Evolutionary conservation across 2,888 invertebrate species (phyloP), one percentile per base, ranked within the genome.

Genomic region (Mythimna loreyi): DNA sequence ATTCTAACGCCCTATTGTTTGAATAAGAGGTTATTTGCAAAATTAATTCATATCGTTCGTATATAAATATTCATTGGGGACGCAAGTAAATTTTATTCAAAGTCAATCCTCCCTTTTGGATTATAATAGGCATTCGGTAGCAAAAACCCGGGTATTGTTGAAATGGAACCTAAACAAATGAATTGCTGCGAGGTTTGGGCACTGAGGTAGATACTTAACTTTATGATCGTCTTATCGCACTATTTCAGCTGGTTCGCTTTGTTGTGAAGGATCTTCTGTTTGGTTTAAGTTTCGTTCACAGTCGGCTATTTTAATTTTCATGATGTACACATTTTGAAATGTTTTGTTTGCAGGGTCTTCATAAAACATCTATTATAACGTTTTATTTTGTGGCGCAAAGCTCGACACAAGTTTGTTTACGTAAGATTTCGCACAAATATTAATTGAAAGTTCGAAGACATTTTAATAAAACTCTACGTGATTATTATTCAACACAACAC

Each of bases 131-230:
- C 59, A 67, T 68, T 78, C 55, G 65, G 49, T 25, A 16, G 71
- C 82, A 78, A 83, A 83, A 81, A 74, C 82, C 40, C 68, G 70
- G 52, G 56, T 63, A 59, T 69, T 78, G 73, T 83, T 66, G 23
- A 49, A 49, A 47, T 72, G 61, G 55, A 67, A 75, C 82, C 84
- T 83, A 83, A 81, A 81, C 75, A 81, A 83, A 81, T 83, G 71
- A 62, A 64, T 52, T 30, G 30, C 57, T 76, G 1, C 40, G 57
- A 47, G 59, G 36, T 60, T 53, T 63, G 75, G 23, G 36, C 55
- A 78, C 55, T 68, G 57, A 45, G 63, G 28, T 25, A 47, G 40
- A 25, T 47, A 40, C 60, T 60, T 80, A 56, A 77, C 69, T 74
- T 82, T 82, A 77, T 62, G 77, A 52, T 60, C 59, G 25, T 62